Conservation (phyloP, 2,113 vertebrate genomes). For the Nymphicus hollandicus region DNA sequence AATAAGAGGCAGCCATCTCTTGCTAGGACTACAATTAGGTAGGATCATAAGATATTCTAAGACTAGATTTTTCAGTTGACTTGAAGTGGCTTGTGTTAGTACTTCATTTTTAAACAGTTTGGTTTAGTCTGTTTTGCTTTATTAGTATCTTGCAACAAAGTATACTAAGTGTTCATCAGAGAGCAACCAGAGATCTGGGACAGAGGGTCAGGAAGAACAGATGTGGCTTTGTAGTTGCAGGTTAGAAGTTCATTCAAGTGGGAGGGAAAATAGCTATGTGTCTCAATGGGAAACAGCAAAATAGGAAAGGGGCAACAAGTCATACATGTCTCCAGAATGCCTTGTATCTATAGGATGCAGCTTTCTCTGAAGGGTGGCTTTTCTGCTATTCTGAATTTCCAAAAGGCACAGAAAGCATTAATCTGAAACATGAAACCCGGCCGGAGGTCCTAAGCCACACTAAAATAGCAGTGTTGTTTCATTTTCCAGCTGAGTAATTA, state of each 20-base stretch:
- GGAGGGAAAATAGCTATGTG: slow-evolving; percentile 22
- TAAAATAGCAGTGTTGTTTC: slow-evolving; percentile 64
- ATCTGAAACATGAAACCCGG: slow-evolving; percentile 56
- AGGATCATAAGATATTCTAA: background rate
- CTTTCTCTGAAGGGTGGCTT: background rate
- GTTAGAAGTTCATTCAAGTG: slow-evolving; percentile 67
- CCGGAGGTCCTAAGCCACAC: slow-evolving; percentile 52
- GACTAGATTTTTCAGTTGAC: background rate
- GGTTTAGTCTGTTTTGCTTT: slow-evolving; percentile 18
- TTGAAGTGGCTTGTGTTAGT: background rate
- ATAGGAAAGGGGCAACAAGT: background rate
- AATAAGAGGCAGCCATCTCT: background rate
- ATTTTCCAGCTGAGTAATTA: slow-evolving; percentile 72
- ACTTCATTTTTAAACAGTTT: slow-evolving; percentile 36
- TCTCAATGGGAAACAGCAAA: background rate
- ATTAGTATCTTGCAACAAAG: slow-evolving; percentile 46
- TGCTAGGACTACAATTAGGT: background rate
- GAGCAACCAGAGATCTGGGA: slow-evolving; percentile 25
- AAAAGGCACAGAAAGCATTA: slow-evolving; percentile 40
- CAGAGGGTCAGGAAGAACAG: slow-evolving; percentile 48
- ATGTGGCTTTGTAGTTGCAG: slow-evolving; percentile 57
- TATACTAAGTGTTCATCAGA: slow-evolving; percentile 33
- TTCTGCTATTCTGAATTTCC: slow-evolving; percentile 56
- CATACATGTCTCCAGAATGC: background rate
- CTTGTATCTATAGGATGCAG: background rate